These are phyloP conservation scores for Nomada ferruginata DNA, from an alignment of 2,888 invertebrate genomes.

Conservation along the genomic window DNA sequence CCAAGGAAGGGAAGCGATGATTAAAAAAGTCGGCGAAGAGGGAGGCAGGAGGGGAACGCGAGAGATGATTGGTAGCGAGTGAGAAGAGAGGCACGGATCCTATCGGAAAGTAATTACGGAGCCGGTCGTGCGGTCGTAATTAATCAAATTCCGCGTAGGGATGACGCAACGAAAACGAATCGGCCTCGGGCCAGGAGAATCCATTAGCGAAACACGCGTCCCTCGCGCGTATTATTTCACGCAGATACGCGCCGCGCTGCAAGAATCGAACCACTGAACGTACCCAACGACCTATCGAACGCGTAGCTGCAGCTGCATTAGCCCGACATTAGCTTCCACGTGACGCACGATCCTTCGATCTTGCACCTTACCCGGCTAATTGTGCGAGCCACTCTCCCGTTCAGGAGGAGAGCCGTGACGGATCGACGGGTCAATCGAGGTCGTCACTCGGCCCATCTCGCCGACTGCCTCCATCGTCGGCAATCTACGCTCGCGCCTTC, in stretches of 20 bases:
- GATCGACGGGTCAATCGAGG: constrained; percentile 74
- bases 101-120: constrained; percentile 80
- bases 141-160: constrained; percentile 80
- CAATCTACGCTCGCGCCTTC: constrained; percentile 43
- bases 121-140: constrained; percentile 75
- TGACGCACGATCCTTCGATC: constrained; percentile 72
- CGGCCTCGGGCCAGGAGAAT: constrained; percentile 75
- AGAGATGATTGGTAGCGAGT: constrained; percentile 57
- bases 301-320: constrained; percentile 61
- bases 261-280: constrained; percentile 8
- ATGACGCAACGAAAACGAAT: constrained; percentile 80
- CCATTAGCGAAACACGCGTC: constrained; percentile 78
- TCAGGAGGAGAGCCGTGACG: constrained; percentile 67
- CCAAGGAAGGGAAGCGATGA: constrained; percentile 59
- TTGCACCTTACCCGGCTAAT: constrained; percentile 73
- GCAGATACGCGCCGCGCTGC: constrained; percentile 28
- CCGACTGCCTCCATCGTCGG: constrained; percentile 33
- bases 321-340: constrained; percentile 69
- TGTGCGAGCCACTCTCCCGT: constrained; percentile 64
- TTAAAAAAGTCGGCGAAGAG: constrained; percentile 45
- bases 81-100: constrained; percentile 69
- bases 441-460: constrained; percentile 68
- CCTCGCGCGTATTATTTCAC: constrained; percentile 72
- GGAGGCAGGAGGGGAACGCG: constrained; percentile 29
- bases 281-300: constrained; percentile 32